phyloP scores from a whole-genome alignment of 2,888 invertebrate species.

The Adineta ricciae region DNA sequence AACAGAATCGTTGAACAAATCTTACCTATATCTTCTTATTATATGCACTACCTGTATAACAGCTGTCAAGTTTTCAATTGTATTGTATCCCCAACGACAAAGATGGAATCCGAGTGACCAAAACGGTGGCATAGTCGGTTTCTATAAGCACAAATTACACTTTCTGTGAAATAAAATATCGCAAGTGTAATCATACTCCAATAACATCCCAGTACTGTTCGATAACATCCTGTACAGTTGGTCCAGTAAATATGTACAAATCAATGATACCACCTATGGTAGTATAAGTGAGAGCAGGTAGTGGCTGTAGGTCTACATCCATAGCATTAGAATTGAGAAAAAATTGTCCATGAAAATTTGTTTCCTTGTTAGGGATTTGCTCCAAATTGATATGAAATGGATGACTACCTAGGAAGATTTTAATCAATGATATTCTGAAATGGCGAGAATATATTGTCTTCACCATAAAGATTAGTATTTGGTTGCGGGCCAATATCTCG shows the following conservation, averaged over 20 bases:
- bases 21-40: too few relatives aligned
- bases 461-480: constrained; percentile 14
- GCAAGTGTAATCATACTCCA: constrained; percentile 37
- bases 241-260: constrained; percentile 39
- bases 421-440: too few relatives aligned
- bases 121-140: constrained; percentile 43
- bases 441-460: too few relatives aligned
- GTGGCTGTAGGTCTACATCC: constrained; percentile 65
- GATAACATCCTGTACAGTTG: constrained; percentile 37
- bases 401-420: not conserved
- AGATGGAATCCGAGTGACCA: constrained; percentile 46
- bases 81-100: constrained; percentile 42
- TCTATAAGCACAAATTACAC: not conserved
- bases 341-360: not conserved
- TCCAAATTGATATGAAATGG: constrained; percentile 20
- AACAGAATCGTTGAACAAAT: not conserved
- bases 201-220: constrained; percentile 39
- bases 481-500: constrained; percentile 23
- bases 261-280: constrained; percentile 40
- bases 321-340: constrained; percentile 43
- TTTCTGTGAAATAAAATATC: too few relatives aligned
- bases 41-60: not conserved
- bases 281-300: constrained; percentile 38
- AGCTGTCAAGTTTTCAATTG: constrained; percentile 29
- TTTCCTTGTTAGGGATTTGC: not conserved